Evolutionary conservation across 2,797 vertebrate species (phyloP).

Genomic region (Podargus strigoides): DNA sequence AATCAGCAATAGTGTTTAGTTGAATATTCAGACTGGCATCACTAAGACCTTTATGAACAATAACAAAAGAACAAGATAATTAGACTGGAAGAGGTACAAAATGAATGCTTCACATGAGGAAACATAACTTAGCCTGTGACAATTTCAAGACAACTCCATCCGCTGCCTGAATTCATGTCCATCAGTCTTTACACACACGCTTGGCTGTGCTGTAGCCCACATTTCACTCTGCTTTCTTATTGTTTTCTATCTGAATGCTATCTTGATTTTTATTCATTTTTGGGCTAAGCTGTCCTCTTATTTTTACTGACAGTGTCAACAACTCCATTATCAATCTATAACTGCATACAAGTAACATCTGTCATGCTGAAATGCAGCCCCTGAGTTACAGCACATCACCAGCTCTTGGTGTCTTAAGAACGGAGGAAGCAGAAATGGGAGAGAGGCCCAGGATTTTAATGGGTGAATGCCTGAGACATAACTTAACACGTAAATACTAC

Average conservation of each 20-base stretch:
- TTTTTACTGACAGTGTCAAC: not conserved
- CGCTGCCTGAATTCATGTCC: not conserved
- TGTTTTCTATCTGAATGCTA: not conserved
- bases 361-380: not conserved
- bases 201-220: not conserved
- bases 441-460: not conserved
- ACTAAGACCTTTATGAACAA: not conserved
- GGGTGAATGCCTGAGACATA: not conserved
- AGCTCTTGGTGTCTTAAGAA: not conserved
- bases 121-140: not conserved
- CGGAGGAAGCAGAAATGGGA: not conserved
- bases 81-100: not conserved
- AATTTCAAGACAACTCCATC: not conserved
- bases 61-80: not conserved
- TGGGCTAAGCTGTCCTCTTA: not conserved
- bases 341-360: not conserved
- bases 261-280: not conserved
- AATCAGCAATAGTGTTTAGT: not conserved
- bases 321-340: not conserved
- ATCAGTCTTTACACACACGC: not conserved
- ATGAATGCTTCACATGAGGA: not conserved
- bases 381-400: not conserved
- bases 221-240: not conserved
- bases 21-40: not conserved
- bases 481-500: accelerated